Conservation (phyloP, 2,797 vertebrate genomes). For the Gymnoscopelus microlampas region DNA sequence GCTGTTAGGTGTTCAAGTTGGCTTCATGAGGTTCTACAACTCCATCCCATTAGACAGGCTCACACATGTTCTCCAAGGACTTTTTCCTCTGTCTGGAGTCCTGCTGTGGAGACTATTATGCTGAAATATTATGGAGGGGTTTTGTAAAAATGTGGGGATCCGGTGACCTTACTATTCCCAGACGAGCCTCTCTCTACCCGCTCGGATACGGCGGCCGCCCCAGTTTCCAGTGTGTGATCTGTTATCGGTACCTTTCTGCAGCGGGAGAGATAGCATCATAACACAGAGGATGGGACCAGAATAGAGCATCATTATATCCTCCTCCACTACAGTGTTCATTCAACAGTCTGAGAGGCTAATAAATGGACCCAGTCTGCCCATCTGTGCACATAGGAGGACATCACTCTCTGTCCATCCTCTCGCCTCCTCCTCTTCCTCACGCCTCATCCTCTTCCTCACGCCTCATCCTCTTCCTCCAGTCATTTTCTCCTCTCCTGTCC, state of each 20-base stretch:
- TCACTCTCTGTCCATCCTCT: conserved; percentile 38
- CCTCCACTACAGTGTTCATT: not conserved
- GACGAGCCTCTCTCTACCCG: not conserved
- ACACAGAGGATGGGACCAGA: conserved; percentile 21
- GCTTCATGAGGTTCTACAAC: too few species aligned
- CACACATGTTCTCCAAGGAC: too few species aligned
- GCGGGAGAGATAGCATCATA: conserved; percentile 44
- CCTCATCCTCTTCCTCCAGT: not conserved
- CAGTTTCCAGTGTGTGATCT: too few species aligned
- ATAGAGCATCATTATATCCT: conserved; percentile 31
- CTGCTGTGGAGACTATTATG: too few species aligned
- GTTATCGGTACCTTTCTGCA: not conserved
- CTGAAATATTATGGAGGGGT: too few species aligned
- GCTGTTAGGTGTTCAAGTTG: too few species aligned
- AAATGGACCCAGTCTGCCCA: too few species aligned
- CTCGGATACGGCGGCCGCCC: too few species aligned
- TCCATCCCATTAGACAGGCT: too few species aligned
- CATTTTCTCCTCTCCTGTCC: not conserved
- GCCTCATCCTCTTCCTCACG: not conserved
- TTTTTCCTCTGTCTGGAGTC: too few species aligned
- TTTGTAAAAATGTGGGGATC: too few species aligned
- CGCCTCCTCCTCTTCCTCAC: not conserved
- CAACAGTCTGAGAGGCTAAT: not conserved
- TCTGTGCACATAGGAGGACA: conserved; percentile 34
- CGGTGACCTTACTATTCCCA: too few species aligned